phyloP scores from a whole-genome alignment of 2,797 vertebrate species.

The Oophaga sylvatica region DNA sequence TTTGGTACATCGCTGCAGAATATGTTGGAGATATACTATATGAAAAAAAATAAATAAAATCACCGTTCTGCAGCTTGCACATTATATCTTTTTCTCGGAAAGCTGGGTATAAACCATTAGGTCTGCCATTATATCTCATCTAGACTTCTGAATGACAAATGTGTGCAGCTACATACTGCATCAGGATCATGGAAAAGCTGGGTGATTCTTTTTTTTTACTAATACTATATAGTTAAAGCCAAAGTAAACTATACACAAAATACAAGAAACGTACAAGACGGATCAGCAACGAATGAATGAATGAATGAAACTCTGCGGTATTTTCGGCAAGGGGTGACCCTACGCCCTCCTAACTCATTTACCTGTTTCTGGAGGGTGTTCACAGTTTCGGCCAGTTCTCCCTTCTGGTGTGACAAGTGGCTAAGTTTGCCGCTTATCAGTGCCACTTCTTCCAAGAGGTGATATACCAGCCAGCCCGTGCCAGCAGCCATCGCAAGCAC shows the following conservation, averaged over 20 bases:
- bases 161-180: neutral
- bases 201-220: neutral
- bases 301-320: neutral
- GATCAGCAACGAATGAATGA: neutral
- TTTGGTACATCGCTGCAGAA: too few species aligned
- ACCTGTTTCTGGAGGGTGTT: slow-evolving; percentile 53
- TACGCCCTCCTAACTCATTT: neutral
- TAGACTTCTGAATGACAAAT: neutral
- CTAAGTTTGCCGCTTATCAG: slow-evolving; percentile 11
- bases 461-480: slow-evolving; percentile 18
- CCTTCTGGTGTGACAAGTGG: slow-evolving; percentile 49
- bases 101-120: neutral
- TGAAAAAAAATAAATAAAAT: too few species aligned
- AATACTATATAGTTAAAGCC: too few species aligned
- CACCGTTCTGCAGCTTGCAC: too few species aligned
- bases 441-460: slow-evolving; percentile 36
- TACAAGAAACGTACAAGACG: too few species aligned
- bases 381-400: slow-evolving; percentile 49
- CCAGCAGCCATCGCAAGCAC: slow-evolving; percentile 26
- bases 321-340: neutral
- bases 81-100: neutral
- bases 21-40: too few species aligned
- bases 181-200: neutral
- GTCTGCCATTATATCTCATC: neutral
- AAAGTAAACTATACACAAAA: too few species aligned